These are phyloP conservation scores for Tautogolabrus adspersus DNA, from an alignment of 2,113 vertebrate genomes.

Conservation along the genomic window DNA sequence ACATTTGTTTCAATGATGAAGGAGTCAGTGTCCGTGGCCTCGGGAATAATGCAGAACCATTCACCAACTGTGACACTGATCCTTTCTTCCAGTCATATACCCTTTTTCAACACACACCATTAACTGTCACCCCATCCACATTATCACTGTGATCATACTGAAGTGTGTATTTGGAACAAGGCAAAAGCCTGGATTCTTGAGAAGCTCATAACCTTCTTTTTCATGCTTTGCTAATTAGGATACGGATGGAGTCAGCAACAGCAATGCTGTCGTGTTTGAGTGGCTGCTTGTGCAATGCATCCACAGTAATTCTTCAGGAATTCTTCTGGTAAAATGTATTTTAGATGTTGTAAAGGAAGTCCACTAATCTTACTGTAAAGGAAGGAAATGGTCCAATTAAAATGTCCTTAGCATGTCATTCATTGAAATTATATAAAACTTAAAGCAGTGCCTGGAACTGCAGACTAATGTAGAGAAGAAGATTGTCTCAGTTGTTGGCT, in stretches of 20 bases:
- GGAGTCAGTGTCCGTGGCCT: conserved; percentile 14
- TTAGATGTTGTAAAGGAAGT: background rate
- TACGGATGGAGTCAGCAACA: conserved; percentile 23
- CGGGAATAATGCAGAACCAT: conserved; percentile 21
- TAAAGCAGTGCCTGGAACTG: conserved; percentile 13
- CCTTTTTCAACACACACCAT: conserved; percentile 2
- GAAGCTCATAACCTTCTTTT: conserved; percentile 7
- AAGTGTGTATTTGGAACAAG: conserved; percentile 5
- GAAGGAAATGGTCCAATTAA: background rate
- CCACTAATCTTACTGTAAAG: conserved; percentile 2
- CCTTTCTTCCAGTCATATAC: conserved; percentile 1
- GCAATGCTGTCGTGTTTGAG: background rate
- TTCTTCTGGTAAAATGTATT: background rate
- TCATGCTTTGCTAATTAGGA: conserved; percentile 1
- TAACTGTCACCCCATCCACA: background rate
- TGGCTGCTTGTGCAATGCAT: background rate
- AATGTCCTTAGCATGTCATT: background rate
- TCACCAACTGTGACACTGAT: conserved; percentile 25
- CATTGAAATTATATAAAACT: conserved; percentile 5
- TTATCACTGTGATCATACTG: background rate
- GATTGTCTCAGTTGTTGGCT: conserved; percentile 5
- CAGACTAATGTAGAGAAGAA: background rate
- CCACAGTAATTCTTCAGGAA: conserved; percentile 5
- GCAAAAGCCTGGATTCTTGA: conserved; percentile 9
- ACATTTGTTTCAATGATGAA: conserved; percentile 29